Evolutionary conservation across 1,140 invertebrate genomes (phyloP).

Genomic region (Gerris buenoi): DNA sequence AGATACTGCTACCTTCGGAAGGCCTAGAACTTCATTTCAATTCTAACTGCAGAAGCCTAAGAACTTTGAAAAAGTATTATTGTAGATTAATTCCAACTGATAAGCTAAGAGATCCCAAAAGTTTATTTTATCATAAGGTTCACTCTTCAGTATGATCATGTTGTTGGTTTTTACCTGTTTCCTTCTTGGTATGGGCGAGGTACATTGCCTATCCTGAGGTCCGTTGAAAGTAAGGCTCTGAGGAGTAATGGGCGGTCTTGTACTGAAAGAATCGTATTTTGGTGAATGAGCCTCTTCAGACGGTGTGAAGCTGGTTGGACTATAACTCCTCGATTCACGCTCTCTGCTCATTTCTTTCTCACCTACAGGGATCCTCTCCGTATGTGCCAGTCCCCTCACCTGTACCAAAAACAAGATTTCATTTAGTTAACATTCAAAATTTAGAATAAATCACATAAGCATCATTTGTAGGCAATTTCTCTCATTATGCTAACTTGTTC

Average conservation of each 20-base stretch:
- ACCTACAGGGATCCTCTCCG: conserved; percentile 34
- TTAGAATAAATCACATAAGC: too few relatives aligned
- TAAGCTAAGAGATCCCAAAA: too few relatives aligned
- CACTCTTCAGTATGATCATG: too few relatives aligned
- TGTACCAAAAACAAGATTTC: conserved; percentile 19
- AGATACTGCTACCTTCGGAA: too few relatives aligned
- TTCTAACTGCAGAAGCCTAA: too few relatives aligned
- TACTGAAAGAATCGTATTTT: background rate
- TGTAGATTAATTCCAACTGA: too few relatives aligned
- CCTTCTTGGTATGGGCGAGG: conserved; percentile 55
- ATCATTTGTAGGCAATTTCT: too few relatives aligned
- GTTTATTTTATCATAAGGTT: too few relatives aligned
- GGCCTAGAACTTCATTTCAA: too few relatives aligned
- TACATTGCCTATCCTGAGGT: conserved; percentile 32
- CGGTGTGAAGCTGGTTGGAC: background rate
- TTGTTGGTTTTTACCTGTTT: conserved; percentile 45
- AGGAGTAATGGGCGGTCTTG: conserved; percentile 22
- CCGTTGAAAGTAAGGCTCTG: conserved; percentile 32
- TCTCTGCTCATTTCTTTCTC: conserved; percentile 30
- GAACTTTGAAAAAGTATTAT: too few relatives aligned
- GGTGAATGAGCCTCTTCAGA: background rate
- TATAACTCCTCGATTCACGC: conserved; percentile 27
- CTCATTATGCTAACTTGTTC: background rate
- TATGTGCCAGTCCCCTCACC: conserved; percentile 58
- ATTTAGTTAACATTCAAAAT: too few relatives aligned